phyloP scores from a whole-genome alignment of 2,797 vertebrate species.

The Toxotes lorentzi region DNA sequence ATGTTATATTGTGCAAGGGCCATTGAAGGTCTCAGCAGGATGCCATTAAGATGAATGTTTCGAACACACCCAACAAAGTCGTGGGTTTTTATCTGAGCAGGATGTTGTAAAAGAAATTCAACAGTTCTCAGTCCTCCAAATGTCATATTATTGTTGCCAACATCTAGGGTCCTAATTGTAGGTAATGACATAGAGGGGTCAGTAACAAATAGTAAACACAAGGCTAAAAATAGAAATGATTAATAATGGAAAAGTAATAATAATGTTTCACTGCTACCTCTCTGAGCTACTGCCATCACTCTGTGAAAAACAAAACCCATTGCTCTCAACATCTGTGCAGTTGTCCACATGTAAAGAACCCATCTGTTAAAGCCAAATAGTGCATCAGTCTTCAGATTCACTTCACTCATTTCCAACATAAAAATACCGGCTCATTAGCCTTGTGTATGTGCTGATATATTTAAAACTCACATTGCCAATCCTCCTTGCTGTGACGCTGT shows the following conservation, averaged over 20 bases:
- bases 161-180: constrained; percentile 81
- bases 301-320: constrained; percentile 80
- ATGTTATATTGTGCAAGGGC: constrained; percentile 78
- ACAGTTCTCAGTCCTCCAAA: constrained; percentile 82
- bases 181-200: not conserved
- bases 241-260: not conserved
- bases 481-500: constrained; percentile 82
- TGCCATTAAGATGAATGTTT: constrained; percentile 82
- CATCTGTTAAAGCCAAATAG: constrained; percentile 73
- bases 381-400: constrained; percentile 1
- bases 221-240: not conserved
- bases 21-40: constrained; percentile 73
- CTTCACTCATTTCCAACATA: not conserved
- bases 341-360: constrained; percentile 85
- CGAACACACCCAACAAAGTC: constrained; percentile 87
- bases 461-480: constrained; percentile 82
- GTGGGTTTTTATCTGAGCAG: constrained; percentile 80
- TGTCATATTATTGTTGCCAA: constrained; percentile 79
- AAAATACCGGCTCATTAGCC: not conserved
- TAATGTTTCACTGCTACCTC: constrained; percentile 68
- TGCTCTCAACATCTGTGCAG: constrained; percentile 76
- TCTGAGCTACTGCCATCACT: constrained; percentile 73
- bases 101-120: constrained; percentile 74
- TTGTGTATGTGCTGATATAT: not conserved
- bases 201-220: not conserved